Evolutionary conservation across 1,140 invertebrate species (phyloP), one percentile per base, ranked within the genome.

Genomic region (Microplitis demolitor): DNA sequence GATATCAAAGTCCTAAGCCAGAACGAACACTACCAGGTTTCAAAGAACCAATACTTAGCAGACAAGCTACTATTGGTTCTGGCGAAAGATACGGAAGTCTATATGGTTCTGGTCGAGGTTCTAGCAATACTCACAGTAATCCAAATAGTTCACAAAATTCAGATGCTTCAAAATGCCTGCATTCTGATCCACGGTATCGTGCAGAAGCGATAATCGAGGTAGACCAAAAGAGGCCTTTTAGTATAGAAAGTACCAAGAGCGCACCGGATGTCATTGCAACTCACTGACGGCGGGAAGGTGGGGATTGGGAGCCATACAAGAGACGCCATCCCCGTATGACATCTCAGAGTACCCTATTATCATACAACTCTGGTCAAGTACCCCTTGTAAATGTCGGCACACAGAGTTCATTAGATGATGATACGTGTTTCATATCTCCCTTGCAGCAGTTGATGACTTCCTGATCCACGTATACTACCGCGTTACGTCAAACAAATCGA

Each of bases 231-330:
- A 87, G 92, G 9, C 91, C 92, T 0, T 92, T 92, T 81, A 93
- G 92, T 82, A 91, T 92, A 63, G 91, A 93, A 74, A 94, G 93
- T 11, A 93, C 92, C 8, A 94, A 95, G 81, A 95, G 94, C 58
- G 94, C 94, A 1, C 94, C 94, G 16, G 95, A 96, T 82, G 94
- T 96, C 66, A 95, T 96, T 77, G 93, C 93, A 78, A 93, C 92
- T 14, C 93, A 93, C 90, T 94, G 92, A 94, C 90, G 89, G 80
- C 83, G 85, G 81, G 82, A 78, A 74, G 80, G 76, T 77, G 84
- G 82, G 82, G 85, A 89, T 81, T 90, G 89, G 89, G 89, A 90
- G 80, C 89, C 89, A 39, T 90, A 90, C 79, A 87, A 85, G 73
- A 83, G 89, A 79, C 85, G 90, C 76, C 86, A 88, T 83, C 89